A percentile compares a stretch with the other conserved stretches of the same genome.
Evolutionary conservation across 2,113 vertebrate genomes (phyloP).

Genomic region (Globicephala melas): DNA sequence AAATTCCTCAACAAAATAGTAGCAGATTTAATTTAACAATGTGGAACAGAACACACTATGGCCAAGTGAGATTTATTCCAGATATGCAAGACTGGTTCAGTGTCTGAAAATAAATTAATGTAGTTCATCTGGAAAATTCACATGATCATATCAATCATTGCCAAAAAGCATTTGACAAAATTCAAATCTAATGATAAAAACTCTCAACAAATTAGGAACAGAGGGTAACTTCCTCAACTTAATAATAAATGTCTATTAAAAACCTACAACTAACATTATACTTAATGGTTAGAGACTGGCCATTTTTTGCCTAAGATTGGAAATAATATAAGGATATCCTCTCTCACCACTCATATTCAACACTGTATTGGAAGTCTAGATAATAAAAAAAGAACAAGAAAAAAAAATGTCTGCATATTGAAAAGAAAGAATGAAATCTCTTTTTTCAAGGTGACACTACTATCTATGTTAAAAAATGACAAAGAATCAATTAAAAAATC

Average conservation of each 20-base stretch:
- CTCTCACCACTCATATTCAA: neutral
- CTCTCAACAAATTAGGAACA: neutral
- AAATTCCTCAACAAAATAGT: neutral
- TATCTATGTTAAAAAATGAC: neutral
- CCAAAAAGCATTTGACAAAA: neutral
- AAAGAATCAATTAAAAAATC: neutral
- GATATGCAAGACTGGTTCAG: neutral
- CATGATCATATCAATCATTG: neutral
- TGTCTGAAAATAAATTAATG: neutral
- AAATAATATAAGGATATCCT: neutral
- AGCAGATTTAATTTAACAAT: neutral
- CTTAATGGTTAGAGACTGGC: neutral
- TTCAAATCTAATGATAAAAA: neutral
- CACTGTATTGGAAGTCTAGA: neutral
- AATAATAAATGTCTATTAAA: neutral
- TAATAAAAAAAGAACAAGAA: neutral
- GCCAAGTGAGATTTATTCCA: neutral
- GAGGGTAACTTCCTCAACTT: neutral
- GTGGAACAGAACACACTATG: neutral
- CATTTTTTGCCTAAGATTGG: neutral
- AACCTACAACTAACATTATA: neutral
- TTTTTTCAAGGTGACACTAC: neutral
- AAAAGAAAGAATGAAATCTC: neutral
- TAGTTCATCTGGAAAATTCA: neutral
- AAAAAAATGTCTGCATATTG: neutral